A percentile compares a stretch with the other conserved stretches of the same genome.
These are phyloP conservation scores for Agelaius tricolor DNA, from an alignment of 2,113 vertebrate species.

Conservation along the genomic window DNA sequence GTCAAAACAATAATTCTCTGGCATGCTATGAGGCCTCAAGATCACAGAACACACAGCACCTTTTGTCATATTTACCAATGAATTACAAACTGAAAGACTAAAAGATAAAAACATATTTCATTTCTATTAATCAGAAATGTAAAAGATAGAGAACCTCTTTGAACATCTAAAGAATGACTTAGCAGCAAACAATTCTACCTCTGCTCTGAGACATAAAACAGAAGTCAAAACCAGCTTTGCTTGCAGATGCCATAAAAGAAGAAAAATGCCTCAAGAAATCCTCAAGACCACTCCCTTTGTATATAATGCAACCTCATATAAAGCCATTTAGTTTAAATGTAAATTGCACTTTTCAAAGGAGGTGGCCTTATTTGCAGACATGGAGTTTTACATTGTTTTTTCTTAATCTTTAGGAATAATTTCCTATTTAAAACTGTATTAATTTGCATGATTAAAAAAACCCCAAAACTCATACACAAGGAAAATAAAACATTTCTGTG, in stretches of 20 bases:
- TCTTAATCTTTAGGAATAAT: background rate
- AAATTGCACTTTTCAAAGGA: background rate
- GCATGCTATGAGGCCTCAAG: background rate
- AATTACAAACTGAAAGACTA: background rate
- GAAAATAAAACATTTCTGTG: background rate
- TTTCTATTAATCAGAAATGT: background rate
- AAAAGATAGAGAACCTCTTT: background rate
- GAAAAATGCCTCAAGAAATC: background rate
- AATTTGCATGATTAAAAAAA: background rate
- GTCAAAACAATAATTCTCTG: slow-evolving; percentile 29
- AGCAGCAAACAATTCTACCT: background rate
- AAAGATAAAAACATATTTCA: background rate
- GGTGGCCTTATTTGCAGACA: background rate
- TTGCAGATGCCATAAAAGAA: background rate
- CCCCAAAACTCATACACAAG: background rate
- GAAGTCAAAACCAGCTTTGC: background rate
- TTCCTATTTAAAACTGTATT: background rate
- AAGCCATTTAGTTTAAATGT: background rate
- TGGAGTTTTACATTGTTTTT: background rate
- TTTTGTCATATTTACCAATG: background rate
- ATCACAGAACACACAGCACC: background rate
- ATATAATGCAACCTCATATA: background rate
- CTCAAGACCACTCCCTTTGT: background rate
- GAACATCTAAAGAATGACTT: background rate
- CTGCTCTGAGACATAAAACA: background rate